phyloP scores from a whole-genome alignment of 2,113 vertebrate species.

The Cynocephalus volans region DNA sequence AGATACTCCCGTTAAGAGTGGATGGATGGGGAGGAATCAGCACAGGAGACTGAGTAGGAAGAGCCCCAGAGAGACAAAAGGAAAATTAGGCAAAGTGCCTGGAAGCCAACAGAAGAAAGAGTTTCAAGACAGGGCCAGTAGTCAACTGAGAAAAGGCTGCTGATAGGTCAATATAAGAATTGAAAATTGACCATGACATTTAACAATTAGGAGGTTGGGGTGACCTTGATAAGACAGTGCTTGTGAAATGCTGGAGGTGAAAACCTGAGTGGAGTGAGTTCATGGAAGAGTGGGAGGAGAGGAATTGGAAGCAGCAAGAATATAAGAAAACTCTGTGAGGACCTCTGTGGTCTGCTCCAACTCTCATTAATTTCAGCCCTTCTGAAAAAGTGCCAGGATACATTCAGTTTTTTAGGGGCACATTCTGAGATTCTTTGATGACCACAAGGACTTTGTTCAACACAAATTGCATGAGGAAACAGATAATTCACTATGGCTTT shows the following conservation, averaged over 20 bases:
- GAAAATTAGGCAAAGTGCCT: background rate
- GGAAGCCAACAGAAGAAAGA: background rate
- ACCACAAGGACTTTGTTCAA: background rate
- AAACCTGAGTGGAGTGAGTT: background rate
- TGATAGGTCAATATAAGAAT: background rate
- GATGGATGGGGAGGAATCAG: background rate
- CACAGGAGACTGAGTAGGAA: background rate
- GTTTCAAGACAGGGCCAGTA: background rate
- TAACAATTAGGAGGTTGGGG: background rate
- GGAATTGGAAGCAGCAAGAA: background rate
- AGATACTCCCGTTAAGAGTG: background rate
- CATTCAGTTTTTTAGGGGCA: background rate
- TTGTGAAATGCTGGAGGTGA: background rate
- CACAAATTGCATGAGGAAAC: background rate
- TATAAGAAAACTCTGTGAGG: background rate
- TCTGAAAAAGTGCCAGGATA: conserved; percentile 45
- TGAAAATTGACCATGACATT: background rate
- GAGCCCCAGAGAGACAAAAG: background rate
- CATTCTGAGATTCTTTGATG: conserved; percentile 1
- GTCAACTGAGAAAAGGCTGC: background rate
- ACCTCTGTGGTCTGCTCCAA: background rate
- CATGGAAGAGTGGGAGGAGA: background rate
- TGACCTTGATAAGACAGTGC: background rate
- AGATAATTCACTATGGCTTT: background rate
- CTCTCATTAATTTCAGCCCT: background rate